Base-by-base conservation (phyloP, 2,888 invertebrate species). In the Drosophila antonietae region DNA sequence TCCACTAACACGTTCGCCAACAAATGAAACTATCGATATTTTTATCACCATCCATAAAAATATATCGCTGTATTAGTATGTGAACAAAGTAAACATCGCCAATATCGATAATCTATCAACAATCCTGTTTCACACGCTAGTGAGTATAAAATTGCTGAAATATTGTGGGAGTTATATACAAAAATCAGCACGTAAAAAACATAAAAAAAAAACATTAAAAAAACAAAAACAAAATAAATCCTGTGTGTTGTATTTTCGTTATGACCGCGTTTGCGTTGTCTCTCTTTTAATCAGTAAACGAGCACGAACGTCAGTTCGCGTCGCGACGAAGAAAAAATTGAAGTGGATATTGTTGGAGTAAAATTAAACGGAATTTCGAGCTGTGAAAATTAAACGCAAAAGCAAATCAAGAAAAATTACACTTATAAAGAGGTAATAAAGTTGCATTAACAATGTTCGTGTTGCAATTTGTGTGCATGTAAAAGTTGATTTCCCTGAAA, bases 401-500 rank as follows among this genome's bases (percentile, higher is more conserved):
- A 66, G 73, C 66, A 68, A 72, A 69, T 75, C 49, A 78, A 78
- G 70, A 76, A 84, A 73, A 82, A 73, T 76, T 84, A 78, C 80
- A 70, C 68, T 84, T 72, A 75, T 41, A 80, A 80, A 82, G 75
- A 84, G 84, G 84, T 84, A 87, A 82, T 82, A 77, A 65, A 79
- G 52, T 56, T 65, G 71, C 71, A 76, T 69, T 78, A 73, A 73
- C 62, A 53, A 52, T 68, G 71, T 60, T 31, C 52, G 65, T 43
- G 51, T 66, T 35, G 35, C 15, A 28, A 73, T 67, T 51, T 51
- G 41, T 58, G 64, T 74, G 66, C 67, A 66, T 70, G 47, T 44
- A 84, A 88, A 85, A 88, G 85, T 85, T 74, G 85, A 82, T 85
- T 85, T 88, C 85, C 85, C 81, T 88, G 81, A 85, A 79, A 73